Conservation (phyloP, 2,888 invertebrate species). For the Synanthedon tipuliformis region DNA sequence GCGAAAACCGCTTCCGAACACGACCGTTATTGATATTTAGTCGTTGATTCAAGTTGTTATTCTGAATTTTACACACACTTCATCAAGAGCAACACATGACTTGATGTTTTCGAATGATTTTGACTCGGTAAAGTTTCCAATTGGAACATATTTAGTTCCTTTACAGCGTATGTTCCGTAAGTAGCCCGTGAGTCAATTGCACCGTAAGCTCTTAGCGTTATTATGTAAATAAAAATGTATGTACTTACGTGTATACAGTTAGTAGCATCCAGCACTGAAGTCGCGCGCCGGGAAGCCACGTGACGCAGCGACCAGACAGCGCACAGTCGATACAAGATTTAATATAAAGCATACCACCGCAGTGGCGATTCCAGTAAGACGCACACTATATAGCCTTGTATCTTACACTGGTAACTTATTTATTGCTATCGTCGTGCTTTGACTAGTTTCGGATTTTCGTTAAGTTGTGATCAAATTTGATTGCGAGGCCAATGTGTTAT, state of each 20-base stretch:
- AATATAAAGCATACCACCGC: conserved; percentile 69
- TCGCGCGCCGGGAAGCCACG: conserved; percentile 72
- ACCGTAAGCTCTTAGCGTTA: background rate
- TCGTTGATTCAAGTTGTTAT: too few species aligned
- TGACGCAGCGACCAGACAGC: conserved; percentile 71
- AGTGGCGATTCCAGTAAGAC: conserved; percentile 46
- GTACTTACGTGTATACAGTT: conserved; percentile 77
- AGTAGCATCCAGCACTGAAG: conserved; percentile 76
- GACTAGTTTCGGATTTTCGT: conserved; percentile 36
- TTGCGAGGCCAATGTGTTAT: conserved; percentile 28
- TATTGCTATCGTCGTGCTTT: conserved; percentile 35
- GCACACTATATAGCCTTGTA: conserved; percentile 24
- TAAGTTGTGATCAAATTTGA: conserved; percentile 14
- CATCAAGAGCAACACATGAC: too few species aligned
- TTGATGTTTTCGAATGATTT: too few species aligned
- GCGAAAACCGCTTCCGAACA: too few species aligned
- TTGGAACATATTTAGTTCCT: too few species aligned
- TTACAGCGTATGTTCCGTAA: too few species aligned
- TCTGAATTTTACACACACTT: too few species aligned
- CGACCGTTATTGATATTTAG: too few species aligned
- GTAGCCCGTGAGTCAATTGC: too few species aligned
- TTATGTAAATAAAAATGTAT: conserved; percentile 10
- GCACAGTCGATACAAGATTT: conserved; percentile 69
- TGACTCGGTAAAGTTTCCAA: too few species aligned
- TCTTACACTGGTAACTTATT: conserved; percentile 53